Conservation (phyloP, 2,888 invertebrate species). For the Silvanus unidentatus region DNA sequence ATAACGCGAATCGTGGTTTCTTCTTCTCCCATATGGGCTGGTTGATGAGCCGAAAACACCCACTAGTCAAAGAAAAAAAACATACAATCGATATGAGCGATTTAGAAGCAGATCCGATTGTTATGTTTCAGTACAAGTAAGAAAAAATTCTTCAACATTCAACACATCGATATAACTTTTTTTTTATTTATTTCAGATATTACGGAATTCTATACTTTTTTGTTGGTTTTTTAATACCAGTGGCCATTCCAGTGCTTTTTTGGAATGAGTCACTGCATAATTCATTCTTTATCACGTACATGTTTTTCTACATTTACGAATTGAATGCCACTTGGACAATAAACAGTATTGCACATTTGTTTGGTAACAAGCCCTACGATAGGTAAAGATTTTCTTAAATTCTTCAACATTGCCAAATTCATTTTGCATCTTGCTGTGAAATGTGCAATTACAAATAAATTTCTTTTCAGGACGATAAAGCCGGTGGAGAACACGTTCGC, state of each 20-base stretch:
- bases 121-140: constrained; percentile 81
- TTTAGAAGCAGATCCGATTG: constrained; percentile 74
- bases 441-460: background rate
- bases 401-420: too few species aligned
- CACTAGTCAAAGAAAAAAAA: constrained; percentile 80
- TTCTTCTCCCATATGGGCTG: constrained; percentile 96
- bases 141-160: constrained; percentile 19
- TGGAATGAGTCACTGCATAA: constrained; percentile 61
- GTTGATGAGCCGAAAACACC: constrained; percentile 83
- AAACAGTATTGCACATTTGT: constrained; percentile 89
- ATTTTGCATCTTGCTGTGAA: background rate
- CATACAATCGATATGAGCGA: constrained; percentile 83
- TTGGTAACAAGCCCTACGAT: constrained; percentile 88
- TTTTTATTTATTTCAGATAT: constrained; percentile 50
- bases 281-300: constrained; percentile 69
- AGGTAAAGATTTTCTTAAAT: constrained; percentile 49
- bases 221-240: constrained; percentile 52
- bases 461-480: constrained; percentile 59
- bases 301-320: constrained; percentile 70
- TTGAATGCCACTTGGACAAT: constrained; percentile 89
- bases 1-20: constrained; percentile 78
- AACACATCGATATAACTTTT: background rate
- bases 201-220: constrained; percentile 50
- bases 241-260: constrained; percentile 63
- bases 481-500: constrained; percentile 74